phyloP scores from a whole-genome alignment of 2,888 invertebrate genomes.

The Chrysolina americana region DNA sequence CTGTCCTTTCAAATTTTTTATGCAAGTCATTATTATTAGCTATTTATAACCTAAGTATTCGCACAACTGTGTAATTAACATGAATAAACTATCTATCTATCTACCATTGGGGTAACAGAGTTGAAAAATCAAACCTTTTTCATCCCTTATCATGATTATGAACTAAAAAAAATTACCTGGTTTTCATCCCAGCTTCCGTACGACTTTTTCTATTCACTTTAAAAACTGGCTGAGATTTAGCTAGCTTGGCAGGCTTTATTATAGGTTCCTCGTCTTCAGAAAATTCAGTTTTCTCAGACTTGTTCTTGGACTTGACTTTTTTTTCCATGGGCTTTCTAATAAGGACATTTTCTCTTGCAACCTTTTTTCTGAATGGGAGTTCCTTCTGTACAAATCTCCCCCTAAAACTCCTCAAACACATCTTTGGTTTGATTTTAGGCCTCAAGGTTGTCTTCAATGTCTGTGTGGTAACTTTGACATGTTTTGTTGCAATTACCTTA shows the following conservation, averaged over 20 bases:
- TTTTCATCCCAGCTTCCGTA: not conserved
- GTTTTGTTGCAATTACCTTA: conserved; percentile 66
- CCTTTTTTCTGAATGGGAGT: conserved; percentile 57
- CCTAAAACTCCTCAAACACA: conserved; percentile 69
- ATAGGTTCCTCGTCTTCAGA: conserved; percentile 72
- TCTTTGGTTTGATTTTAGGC: conserved; percentile 64
- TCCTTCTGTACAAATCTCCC: conserved; percentile 68
- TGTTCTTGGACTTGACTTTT: conserved; percentile 39
- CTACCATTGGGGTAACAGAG: too few relatives aligned
- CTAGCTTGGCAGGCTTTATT: conserved; percentile 47
- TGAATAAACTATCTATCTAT: too few relatives aligned
- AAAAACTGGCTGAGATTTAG: conserved; percentile 35
- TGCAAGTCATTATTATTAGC: too few relatives aligned
- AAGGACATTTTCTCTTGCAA: conserved; percentile 39
- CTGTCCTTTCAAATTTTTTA: too few relatives aligned
- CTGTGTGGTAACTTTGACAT: conserved; percentile 65
- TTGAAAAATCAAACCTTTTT: not conserved
- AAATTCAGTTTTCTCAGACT: conserved; percentile 42
- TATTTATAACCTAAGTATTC: too few relatives aligned
- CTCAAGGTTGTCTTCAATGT: conserved; percentile 60
- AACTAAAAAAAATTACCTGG: not conserved
- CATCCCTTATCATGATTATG: not conserved
- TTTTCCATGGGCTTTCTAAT: conserved; percentile 35
- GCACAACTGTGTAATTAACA: too few relatives aligned
- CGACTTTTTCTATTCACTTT: not conserved